These are phyloP conservation scores for Poeciliopsis turrubarensis DNA, from an alignment of 2,113 vertebrate species.

Conservation along the genomic window DNA sequence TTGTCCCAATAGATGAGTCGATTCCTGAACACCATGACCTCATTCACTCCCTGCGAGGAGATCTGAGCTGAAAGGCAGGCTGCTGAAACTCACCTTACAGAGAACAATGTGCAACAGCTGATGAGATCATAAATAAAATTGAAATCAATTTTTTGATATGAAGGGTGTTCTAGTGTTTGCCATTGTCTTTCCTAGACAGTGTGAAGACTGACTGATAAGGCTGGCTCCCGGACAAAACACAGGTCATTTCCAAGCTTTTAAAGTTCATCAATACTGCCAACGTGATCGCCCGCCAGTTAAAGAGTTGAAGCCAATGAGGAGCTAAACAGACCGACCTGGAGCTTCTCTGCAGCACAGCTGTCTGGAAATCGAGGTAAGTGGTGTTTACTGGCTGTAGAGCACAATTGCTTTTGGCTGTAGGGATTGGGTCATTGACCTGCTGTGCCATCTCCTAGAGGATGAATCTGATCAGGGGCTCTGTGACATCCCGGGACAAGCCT, in stretches of 20 bases:
- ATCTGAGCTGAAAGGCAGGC: neutral
- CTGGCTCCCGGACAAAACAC: neutral
- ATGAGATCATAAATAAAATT: neutral
- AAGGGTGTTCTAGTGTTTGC: neutral
- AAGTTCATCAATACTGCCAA: conserved; percentile 22
- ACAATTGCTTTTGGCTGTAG: conserved; percentile 17
- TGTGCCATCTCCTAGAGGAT: conserved; percentile 12
- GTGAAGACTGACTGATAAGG: neutral
- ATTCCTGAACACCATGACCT: conserved; percentile 77
- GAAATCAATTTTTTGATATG: neutral
- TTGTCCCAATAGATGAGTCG: conserved; percentile 71
- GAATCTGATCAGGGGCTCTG: conserved; percentile 15
- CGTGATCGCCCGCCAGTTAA: neutral
- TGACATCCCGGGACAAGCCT: conserved; percentile 4
- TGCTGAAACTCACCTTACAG: conserved; percentile 1
- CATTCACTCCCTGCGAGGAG: conserved; percentile 45
- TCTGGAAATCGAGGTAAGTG: conserved; percentile 34
- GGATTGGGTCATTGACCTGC: conserved; percentile 51
- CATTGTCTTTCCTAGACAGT: neutral
- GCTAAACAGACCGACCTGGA: neutral
- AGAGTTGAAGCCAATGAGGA: conserved; percentile 15
- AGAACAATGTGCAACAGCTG: conserved; percentile 7
- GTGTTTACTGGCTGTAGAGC: conserved; percentile 10
- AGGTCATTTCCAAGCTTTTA: conserved; percentile 1
- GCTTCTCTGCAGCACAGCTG: neutral